Conservation (phyloP, 1,140 invertebrate species). For the Ceratitis capitata region DNA sequence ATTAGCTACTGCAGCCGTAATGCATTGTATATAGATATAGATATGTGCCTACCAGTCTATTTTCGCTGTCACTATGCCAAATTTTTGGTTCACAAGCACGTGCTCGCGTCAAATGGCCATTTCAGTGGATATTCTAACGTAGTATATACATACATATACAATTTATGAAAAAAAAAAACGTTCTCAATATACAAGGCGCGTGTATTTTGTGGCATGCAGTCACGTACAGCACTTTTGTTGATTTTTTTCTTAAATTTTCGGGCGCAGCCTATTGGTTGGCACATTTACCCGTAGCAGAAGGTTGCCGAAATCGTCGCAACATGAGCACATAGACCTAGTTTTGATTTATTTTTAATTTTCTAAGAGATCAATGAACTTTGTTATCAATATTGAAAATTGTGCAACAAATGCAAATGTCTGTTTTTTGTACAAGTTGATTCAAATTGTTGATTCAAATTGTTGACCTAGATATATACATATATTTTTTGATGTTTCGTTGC, state of each 20-base stretch:
- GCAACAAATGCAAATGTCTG: too few relatives aligned
- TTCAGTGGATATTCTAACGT: neutral
- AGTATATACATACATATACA: neutral
- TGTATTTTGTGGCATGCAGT: neutral
- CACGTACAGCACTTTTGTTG: conserved; percentile 4
- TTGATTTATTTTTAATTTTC: neutral
- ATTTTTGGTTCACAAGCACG: neutral
- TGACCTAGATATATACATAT: too few relatives aligned
- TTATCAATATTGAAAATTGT: neutral
- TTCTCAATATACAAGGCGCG: neutral
- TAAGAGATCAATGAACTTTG: neutral
- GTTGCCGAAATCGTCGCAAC: too few relatives aligned
- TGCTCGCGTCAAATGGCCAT: neutral
- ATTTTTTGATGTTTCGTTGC: too few relatives aligned
- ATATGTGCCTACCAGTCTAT: neutral
- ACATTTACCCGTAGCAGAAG: neutral
- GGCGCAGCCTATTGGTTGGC: neutral
- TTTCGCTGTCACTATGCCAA: neutral
- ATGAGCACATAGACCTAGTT: too few relatives aligned
- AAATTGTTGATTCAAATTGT: too few relatives aligned
- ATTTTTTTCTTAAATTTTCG: neutral
- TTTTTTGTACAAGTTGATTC: too few relatives aligned
- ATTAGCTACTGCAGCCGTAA: too few relatives aligned
- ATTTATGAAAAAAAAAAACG: too few relatives aligned
- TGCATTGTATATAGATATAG: too few relatives aligned